Percentiles rank a stretch among this genome's conserved stretches.
phyloP scores from a whole-genome alignment of 2,888 invertebrate genomes.

The Mactromeris polynyma region DNA sequence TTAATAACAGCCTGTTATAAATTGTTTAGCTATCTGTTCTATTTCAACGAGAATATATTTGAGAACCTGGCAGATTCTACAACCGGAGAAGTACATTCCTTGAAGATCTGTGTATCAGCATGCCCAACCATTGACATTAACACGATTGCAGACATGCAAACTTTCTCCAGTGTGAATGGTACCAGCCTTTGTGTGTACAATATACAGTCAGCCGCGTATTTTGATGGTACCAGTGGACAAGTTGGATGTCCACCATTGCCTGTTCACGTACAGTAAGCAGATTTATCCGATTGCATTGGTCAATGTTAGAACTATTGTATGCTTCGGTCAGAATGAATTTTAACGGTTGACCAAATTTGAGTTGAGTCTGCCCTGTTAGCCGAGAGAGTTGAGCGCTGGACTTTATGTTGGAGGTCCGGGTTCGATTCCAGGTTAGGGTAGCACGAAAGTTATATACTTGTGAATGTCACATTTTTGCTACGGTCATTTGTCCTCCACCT shows the following conservation, averaged over 20 bases:
- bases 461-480: too few relatives aligned
- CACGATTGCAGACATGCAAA: conserved; percentile 90
- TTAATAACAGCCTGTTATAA: neutral
- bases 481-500: too few relatives aligned
- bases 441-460: too few relatives aligned
- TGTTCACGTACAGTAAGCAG: conserved; percentile 91
- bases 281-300: too few relatives aligned
- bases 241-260: conserved; percentile 93
- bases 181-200: conserved; percentile 92
- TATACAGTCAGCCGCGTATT: conserved; percentile 71
- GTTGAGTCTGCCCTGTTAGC: too few relatives aligned
- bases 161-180: conserved; percentile 91
- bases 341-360: too few relatives aligned
- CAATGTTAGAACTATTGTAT: too few relatives aligned
- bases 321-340: too few relatives aligned
- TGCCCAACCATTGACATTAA: conserved; percentile 92
- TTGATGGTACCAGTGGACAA: conserved; percentile 58
- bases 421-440: too few relatives aligned
- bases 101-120: conserved; percentile 95
- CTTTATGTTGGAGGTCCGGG: too few relatives aligned
- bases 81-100: conserved; percentile 84
- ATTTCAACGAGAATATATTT: conserved; percentile 72
- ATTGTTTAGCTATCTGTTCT: conserved; percentile 72
- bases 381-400: too few relatives aligned
- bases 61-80: conserved; percentile 34